These are phyloP conservation scores for Calephelis virginiensis DNA, from an alignment of 1,140 invertebrate genomes.

Conservation along the genomic window DNA sequence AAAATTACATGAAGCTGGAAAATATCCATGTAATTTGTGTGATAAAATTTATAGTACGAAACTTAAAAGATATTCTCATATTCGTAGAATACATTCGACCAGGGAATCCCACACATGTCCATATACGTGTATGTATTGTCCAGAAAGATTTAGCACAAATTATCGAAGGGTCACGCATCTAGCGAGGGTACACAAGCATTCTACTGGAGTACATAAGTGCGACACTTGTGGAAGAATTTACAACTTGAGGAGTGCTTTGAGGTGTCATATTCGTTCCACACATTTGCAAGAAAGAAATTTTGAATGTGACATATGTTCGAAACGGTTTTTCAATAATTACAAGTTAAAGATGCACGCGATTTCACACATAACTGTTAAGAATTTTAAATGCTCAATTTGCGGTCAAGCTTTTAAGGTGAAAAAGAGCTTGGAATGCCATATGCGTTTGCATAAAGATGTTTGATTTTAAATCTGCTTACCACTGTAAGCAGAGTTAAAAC, in stretches of 20 bases:
- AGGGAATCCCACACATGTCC: conserved; percentile 60
- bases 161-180: conserved; percentile 64
- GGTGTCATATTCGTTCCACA: conserved; percentile 65
- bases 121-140: conserved; percentile 47
- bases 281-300: conserved; percentile 68
- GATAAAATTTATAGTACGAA: conserved; percentile 64
- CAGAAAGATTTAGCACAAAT: conserved; percentile 66
- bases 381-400: conserved; percentile 84
- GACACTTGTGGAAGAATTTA: conserved; percentile 62
- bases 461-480: neutral
- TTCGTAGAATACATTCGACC: conserved; percentile 62
- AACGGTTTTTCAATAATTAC: conserved; percentile 75
- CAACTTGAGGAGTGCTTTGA: conserved; percentile 65
- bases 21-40: conserved; percentile 61
- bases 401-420: conserved; percentile 80
- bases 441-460: conserved; percentile 50
- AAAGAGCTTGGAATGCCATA: conserved; percentile 64
- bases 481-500: neutral
- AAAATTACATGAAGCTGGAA: conserved; percentile 73
- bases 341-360: conserved; percentile 73
- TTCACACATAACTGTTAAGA: conserved; percentile 85
- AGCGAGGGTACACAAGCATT: conserved; percentile 64
- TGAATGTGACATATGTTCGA: conserved; percentile 63
- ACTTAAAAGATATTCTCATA: conserved; percentile 57
- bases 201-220: conserved; percentile 70